Base-by-base conservation (phyloP, 2,888 invertebrate genomes). In the Caenorhabditis panamensis region DNA sequence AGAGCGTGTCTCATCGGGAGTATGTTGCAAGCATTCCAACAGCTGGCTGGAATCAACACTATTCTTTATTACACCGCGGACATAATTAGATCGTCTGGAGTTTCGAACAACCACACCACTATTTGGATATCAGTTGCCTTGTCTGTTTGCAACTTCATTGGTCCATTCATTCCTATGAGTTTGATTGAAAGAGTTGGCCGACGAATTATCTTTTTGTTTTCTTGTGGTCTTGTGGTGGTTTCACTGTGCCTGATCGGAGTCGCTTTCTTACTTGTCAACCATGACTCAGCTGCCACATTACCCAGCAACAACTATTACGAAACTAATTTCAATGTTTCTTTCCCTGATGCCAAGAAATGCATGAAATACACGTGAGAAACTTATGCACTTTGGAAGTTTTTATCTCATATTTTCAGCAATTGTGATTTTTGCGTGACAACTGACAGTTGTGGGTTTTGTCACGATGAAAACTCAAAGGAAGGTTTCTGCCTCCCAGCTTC, bases 41-140 rank as follows among this genome's bases (percentile, higher is more conserved):
- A 93, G 86, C 86, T 93, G 1, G 90, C 92, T 68, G 93, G 93
- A 22, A 93, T 93, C 84, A 93, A 93, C 88, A 93, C 93, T 3
- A 92, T 93, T 75, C 93, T 92, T 91, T 89, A 89, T 73, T 89
- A 89, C 82, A 89, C 89, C 0, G 88, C 86, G 9, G 84, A 85
- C 11, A 86, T 89, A 16, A 88, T 89, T 31, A 72, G 86, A 58
- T 86, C 88, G 1, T 83, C 88, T 1, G 89, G 89, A 41, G 82
- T 89, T 11, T 69, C 81, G 9, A 83, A 88, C 63, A 84, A 88
- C 41, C 88, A 87, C 62, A 86, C 83, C 0, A 87, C 86, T 0
- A 88, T 89, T 24, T 87, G 85, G 87, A 88, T 88, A 1, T 86
- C 86, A 0, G 81, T 84, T 11, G 86, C 58, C 3, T 18, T 78